Base-by-base conservation (phyloP, 2,888 invertebrate species). In the Scaeva pyrastri region DNA sequence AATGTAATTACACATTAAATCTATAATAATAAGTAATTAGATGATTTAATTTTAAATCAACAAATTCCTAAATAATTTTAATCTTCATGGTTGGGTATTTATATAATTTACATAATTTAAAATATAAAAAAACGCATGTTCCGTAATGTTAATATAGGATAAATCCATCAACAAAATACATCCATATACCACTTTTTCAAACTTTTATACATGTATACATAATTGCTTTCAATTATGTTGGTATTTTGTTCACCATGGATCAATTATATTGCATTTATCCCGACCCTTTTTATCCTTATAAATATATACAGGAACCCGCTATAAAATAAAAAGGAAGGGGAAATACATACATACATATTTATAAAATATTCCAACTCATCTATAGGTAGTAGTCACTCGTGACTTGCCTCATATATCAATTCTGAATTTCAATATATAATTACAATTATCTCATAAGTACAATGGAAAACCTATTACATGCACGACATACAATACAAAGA, bases 391-490 rank as follows among this genome's bases (percentile, higher is more conserved):
- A 52, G 55, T 71, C 39, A 19, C 31, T 72, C 48, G 31, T 66
- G 48, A 48, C 66, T 66, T 16, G 48, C 26, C 79, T 14, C 41
- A 50, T 52, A 60, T 60, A 70, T 68, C 68, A 55, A 19, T 68
- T 71, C 11, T 21, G 64, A 83, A 79, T 79, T 84, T 60, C 55
- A 75, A 75, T 79, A 75, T 79, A 79, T 75, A 84, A 84, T 79
- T 62, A 71, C 84, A 70, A 56, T 68, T 71, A 64, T 64, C 68
- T 55, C 60, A 52, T 52, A 60, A 77, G 66, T 60, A 83, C 68
- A 66, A 62, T 70, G 52, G 31, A 31, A 56, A 64, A 64, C 39
- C 52, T 80, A 43, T 80, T 75, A 43, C n/a, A 55, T 45, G 11
- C 31, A 50, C 39, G 12, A 39, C 12, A 31, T n/a, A 31, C 31